Evolutionary conservation across 1,140 invertebrate genomes (phyloP), one percentile per base, ranked within the genome.

Genomic region (Asbolus verrucosus): DNA sequence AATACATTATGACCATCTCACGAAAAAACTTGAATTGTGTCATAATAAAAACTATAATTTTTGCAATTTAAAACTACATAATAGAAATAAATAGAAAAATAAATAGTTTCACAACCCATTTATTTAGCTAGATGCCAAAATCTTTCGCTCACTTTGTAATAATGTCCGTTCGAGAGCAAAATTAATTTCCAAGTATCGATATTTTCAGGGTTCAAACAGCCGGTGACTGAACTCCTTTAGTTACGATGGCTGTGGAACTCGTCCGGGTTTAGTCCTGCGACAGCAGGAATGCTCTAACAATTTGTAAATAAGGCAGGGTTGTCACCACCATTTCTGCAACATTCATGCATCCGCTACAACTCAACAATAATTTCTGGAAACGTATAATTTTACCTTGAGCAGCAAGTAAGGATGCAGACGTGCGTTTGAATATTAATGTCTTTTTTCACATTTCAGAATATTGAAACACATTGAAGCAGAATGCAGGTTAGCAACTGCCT

Each of bases 241-340:
- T 46, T 46, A 19, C 15, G 18, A 15, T 46, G 18, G 41, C 46
- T n/a, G 9, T 54, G 46, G n/a, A 27, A 54, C 6, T 24, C 27
- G 19, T 30, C 41, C 15, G 21, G 46, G 19, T 54, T 21, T 54
- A 16, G 46, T 54, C 46, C 19, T 54, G 46, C 21, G 46, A 54
- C 46, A 54, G 46, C 19, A 24, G 46, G 46, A 54, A 54, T 54
- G 46, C 27, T 54, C 46, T 21, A 54, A 54, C 46, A 54, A 54
- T 54, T 54, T 54, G 46, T 54, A 54, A 54, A 54, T 54, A 54
- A 54, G 46, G 46, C 46, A 13, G 27, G 27, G 21, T 21, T 54
- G 46, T 54, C 46, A 54, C 46, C 46, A 54, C 19, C 9, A 21
- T 54, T 16, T 8, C 41, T 18, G 41, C 41, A 46, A 16, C 19